These are phyloP conservation scores for Maccullochella peelii DNA, from an alignment of 2,113 vertebrate species.

Conservation along the genomic window DNA sequence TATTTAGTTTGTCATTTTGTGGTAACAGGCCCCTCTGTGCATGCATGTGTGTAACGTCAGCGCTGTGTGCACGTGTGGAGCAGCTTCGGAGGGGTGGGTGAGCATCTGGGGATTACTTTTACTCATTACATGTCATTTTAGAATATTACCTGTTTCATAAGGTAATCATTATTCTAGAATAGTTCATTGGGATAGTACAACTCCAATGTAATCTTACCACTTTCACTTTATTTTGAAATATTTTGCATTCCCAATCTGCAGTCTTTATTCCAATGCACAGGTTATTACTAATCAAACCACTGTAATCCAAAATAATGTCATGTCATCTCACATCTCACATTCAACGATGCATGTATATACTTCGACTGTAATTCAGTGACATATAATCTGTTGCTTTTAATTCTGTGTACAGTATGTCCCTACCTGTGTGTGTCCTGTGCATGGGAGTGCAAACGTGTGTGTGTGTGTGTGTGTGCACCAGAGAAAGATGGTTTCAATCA, in stretches of 20 bases:
- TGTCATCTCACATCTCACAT: not conserved
- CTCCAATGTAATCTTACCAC: not conserved
- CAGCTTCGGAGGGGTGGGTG: slow-evolving; percentile 4
- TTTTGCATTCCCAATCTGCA: not conserved
- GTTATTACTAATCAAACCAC: not conserved
- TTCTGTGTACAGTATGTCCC: not conserved
- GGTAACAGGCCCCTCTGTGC: slow-evolving; percentile 62
- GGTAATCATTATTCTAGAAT: not conserved
- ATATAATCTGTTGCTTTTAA: not conserved
- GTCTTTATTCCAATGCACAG: not conserved
- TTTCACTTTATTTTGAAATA: slow-evolving; percentile 25
- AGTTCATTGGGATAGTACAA: not conserved
- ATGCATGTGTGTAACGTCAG: slow-evolving; percentile 42
- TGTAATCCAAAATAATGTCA: not conserved
- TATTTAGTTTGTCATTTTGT: slow-evolving; percentile 78
- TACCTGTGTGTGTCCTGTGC: slow-evolving; percentile 29
- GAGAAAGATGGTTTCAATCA: slow-evolving; percentile 63
- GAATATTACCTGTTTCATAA: slow-evolving; percentile 30
- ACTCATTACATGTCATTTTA: slow-evolving; percentile 23
- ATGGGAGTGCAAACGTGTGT: not conserved
- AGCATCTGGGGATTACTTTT: slow-evolving; percentile 31
- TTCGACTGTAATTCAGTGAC: not conserved
- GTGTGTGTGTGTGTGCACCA: not conserved
- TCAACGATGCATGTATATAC: not conserved
- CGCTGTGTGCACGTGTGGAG: slow-evolving; percentile 9